phyloP scores from a whole-genome alignment of 2,113 vertebrate species.

The Bambusicola thoracicus region DNA sequence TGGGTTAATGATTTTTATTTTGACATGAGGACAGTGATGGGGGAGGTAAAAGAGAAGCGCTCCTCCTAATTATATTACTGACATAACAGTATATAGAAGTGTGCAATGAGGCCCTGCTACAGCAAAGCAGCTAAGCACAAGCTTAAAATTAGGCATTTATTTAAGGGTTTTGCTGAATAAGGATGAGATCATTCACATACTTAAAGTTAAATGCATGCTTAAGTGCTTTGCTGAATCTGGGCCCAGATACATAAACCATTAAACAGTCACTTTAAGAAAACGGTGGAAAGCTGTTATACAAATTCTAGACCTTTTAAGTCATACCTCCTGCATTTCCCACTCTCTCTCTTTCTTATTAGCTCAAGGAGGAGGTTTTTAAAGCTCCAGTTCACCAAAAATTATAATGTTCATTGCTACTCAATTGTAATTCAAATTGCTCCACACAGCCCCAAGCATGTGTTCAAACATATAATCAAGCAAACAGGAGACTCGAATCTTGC shows the following conservation, averaged over 20 bases:
- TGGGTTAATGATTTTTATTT: not conserved
- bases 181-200: conserved; percentile 60
- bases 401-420: conserved; percentile 3
- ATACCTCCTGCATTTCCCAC: not conserved
- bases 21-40: not conserved
- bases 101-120: not conserved
- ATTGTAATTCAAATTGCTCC: conserved; percentile 63
- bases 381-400: conserved; percentile 31
- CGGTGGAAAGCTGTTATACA: conserved; percentile 24
- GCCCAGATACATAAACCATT: conserved; percentile 70
- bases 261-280: conserved; percentile 64
- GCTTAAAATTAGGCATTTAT: conserved; percentile 58
- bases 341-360: conserved; percentile 27
- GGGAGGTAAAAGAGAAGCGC: not conserved
- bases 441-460: conserved; percentile 54
- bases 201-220: conserved; percentile 65
- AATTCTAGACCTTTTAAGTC: conserved; percentile 63
- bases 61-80: not conserved
- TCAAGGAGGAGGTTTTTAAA: conserved; percentile 61
- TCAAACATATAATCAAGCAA: conserved; percentile 57
- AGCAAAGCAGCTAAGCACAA: conserved; percentile 13
- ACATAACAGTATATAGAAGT: not conserved
- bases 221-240: conserved; percentile 69
- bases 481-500: conserved; percentile 42
- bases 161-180: conserved; percentile 62